A percentile compares a stretch with the other conserved stretches of the same genome.
Conservation (phyloP, 30 jellyfish, hydroid and myxozoan genomes). For the Aurelia aurita complex sp. Pacific region DNA sequence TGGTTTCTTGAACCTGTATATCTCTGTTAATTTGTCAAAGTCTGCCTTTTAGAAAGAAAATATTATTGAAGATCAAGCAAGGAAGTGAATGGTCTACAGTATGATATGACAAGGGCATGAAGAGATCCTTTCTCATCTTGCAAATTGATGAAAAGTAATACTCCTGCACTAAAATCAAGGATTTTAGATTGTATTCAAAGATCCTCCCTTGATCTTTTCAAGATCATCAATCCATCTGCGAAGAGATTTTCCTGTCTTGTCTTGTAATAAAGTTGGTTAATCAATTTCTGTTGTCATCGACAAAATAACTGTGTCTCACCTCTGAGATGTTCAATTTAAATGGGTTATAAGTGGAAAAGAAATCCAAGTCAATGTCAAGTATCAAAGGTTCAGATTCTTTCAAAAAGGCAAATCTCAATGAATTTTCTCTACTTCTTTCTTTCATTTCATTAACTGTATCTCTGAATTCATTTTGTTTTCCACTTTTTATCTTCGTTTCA, state of each 20-base stretch:
- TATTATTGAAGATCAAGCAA: too few relatives aligned
- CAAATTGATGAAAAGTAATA: too few relatives aligned
- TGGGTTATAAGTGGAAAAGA: constrained; percentile 88
- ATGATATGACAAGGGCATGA: too few relatives aligned
- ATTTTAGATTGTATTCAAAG: too few relatives aligned
- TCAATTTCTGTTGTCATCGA: too few relatives aligned
- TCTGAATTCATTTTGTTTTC: background rate
- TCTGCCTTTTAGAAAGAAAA: constrained; percentile 24
- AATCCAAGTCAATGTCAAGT: constrained; percentile 92
- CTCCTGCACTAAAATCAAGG: too few relatives aligned
- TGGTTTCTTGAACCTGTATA: constrained; percentile 39
- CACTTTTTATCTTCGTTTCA: background rate
- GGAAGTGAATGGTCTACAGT: too few relatives aligned
- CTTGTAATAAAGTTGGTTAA: too few relatives aligned
- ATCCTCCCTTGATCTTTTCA: too few relatives aligned
- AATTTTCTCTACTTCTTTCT: background rate
- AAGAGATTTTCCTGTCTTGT: too few relatives aligned
- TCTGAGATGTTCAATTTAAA: constrained; percentile 52
- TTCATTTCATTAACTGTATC: background rate
- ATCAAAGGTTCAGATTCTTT: constrained; percentile 13
- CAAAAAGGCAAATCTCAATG: background rate
- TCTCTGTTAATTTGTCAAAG: constrained; percentile 23
- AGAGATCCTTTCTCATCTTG: too few relatives aligned
- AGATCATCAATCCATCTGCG: too few relatives aligned
- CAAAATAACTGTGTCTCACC: constrained; percentile 23